phyloP scores from a whole-genome alignment of 2,797 vertebrate species.

The Sciaenops ocellatus region DNA sequence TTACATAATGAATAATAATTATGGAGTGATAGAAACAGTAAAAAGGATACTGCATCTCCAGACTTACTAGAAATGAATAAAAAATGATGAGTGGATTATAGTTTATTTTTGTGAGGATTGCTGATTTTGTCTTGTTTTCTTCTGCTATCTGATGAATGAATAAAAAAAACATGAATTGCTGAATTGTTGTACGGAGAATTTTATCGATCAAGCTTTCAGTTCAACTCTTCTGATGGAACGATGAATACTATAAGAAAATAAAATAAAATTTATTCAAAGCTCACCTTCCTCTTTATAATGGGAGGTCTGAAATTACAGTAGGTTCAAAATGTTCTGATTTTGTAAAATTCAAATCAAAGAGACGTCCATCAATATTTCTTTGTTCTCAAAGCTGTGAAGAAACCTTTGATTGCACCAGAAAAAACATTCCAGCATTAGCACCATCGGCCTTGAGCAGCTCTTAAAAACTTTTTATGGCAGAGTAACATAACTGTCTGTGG shows the following conservation, averaged over 20 bases:
- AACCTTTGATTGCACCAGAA: not conserved
- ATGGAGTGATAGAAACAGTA: not conserved
- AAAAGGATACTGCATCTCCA: not conserved
- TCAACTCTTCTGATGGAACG: not conserved
- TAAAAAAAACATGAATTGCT: conserved; percentile 10
- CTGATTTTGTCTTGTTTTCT: not conserved
- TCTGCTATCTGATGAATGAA: conserved; percentile 29
- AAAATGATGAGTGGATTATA: not conserved
- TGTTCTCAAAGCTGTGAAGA: not conserved
- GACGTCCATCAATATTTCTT: not conserved
- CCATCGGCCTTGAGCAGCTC: not conserved
- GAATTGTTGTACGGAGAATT: not conserved
- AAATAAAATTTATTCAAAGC: not conserved
- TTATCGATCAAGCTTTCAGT: not conserved
- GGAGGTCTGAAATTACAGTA: not conserved
- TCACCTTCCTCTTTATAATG: not conserved
- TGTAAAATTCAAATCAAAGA: not conserved
- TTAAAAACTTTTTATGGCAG: not conserved
- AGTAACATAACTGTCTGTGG: too few species aligned
- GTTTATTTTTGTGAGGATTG: conserved; percentile 33
- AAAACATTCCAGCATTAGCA: not conserved
- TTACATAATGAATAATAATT: conserved; percentile 1
- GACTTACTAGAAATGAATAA: not conserved
- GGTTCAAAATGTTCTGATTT: not conserved
- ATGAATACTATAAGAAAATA: not conserved